Evolutionary conservation across 2,113 vertebrate species (phyloP).

Genomic region (Alligator sinensis): DNA sequence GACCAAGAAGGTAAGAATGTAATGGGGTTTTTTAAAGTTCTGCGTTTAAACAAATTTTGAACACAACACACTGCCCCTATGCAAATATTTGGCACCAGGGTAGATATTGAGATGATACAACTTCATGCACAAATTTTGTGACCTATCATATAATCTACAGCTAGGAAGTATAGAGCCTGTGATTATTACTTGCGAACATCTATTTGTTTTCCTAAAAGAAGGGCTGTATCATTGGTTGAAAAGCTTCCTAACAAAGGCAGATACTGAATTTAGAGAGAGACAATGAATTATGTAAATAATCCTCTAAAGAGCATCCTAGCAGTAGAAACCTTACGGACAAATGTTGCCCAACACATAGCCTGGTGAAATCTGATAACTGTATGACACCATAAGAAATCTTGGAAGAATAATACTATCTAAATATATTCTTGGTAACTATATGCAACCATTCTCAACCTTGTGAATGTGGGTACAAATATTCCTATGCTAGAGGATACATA

Average conservation of each 20-base stretch:
- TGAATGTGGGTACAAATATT: constrained; percentile 20
- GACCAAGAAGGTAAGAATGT: not conserved
- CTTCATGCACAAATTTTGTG: not conserved
- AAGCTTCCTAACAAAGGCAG: not conserved
- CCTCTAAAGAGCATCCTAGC: not conserved
- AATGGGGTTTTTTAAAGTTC: not conserved
- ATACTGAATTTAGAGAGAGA: not conserved
- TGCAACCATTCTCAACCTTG: constrained; percentile 27
- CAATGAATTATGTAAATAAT: constrained; percentile 6
- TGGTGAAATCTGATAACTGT: constrained; percentile 12
- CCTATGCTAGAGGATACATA: constrained; percentile 14
- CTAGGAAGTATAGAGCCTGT: not conserved
- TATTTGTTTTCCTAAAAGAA: not conserved
- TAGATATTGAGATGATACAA: not conserved
- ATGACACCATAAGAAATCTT: constrained; percentile 43
- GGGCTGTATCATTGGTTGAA: not conserved
- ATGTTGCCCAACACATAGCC: not conserved
- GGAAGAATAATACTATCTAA: constrained; percentile 36
- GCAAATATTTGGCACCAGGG: not conserved
- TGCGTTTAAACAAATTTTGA: not conserved
- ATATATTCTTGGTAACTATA: constrained; percentile 47
- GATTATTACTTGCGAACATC: not conserved
- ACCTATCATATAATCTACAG: not conserved
- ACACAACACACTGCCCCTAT: too few relatives aligned
- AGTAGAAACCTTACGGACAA: constrained; percentile 17